These are phyloP conservation scores for Drosophila burlai DNA, from an alignment of 1,140 invertebrate species.

Conservation along the genomic window DNA sequence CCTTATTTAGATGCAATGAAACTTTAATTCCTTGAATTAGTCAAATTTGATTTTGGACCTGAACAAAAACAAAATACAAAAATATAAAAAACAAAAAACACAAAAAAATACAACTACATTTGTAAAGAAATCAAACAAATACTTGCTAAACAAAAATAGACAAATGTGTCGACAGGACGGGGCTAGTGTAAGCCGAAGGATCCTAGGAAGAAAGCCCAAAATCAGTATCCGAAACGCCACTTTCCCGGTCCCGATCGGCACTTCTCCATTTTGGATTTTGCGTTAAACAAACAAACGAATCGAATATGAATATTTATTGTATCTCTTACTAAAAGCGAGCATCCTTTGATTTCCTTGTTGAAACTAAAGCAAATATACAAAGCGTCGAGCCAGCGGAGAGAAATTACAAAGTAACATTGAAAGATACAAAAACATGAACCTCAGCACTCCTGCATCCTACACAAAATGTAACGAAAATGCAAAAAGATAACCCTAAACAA, in stretches of 20 bases:
- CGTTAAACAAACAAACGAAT: slow-evolving; percentile 41
- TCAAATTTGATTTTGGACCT: slow-evolving; percentile 85
- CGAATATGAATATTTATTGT: slow-evolving; percentile 66
- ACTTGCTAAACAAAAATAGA: slow-evolving; percentile 70
- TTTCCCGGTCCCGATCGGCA: slow-evolving; percentile 6
- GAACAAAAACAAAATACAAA: slow-evolving; percentile 65
- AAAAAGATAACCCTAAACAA: slow-evolving; percentile 64
- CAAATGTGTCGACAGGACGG: slow-evolving; percentile 55
- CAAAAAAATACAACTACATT: slow-evolving; percentile 43
- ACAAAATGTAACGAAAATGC: slow-evolving; percentile 72
- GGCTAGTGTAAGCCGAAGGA: slow-evolving; percentile 16
- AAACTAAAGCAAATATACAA: slow-evolving; percentile 82
- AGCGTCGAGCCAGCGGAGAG: slow-evolving; percentile 61
- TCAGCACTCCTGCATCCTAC: slow-evolving; percentile 85
- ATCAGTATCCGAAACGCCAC: neutral
- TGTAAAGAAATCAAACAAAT: slow-evolving; percentile 54
- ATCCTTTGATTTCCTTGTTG: slow-evolving; percentile 78
- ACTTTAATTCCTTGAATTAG: slow-evolving; percentile 85
- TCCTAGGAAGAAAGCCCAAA: neutral
- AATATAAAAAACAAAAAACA: slow-evolving; percentile 13
- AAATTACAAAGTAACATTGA: slow-evolving; percentile 82
- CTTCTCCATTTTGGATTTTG: slow-evolving; percentile 67
- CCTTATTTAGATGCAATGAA: slow-evolving; percentile 84
- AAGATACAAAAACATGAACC: slow-evolving; percentile 85
- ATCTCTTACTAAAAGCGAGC: slow-evolving; percentile 59